phyloP scores from a whole-genome alignment of 2,888 invertebrate species.

The Epinotia nisella region DNA sequence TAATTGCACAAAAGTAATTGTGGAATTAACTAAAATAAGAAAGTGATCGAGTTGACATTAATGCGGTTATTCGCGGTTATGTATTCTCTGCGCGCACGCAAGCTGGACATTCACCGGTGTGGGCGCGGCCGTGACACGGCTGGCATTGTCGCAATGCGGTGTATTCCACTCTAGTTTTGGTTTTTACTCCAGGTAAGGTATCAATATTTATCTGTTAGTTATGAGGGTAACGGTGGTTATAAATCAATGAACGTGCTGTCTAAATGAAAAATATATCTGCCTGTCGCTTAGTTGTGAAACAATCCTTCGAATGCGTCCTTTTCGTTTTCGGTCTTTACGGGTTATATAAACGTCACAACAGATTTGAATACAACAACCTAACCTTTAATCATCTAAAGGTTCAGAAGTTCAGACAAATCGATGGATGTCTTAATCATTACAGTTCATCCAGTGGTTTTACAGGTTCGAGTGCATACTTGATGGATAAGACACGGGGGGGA shows the following conservation, averaged over 20 bases:
- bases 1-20: constrained; percentile 37
- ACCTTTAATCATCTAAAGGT: neutral
- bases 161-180: constrained; percentile 41
- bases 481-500: too few relatives aligned
- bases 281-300: neutral
- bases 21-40: constrained; percentile 44
- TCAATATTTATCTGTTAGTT: constrained; percentile 21
- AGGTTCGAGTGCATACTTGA: too few relatives aligned
- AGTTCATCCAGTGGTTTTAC: neutral
- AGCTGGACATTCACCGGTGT: constrained; percentile 67
- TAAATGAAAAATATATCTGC: neutral
- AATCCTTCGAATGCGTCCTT: neutral
- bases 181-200: constrained; percentile 33
- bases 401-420: too few relatives aligned
- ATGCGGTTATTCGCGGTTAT: constrained; percentile 39
- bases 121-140: constrained; percentile 76
- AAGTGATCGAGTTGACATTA: constrained; percentile 43
- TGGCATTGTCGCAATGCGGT: constrained; percentile 71
- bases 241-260: constrained; percentile 11
- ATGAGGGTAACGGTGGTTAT: neutral
- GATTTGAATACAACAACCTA: neutral
- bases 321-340: neutral
- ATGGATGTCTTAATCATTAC: neutral
- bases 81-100: constrained; percentile 34
- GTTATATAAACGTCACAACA: too few relatives aligned